Conservation (phyloP, 2,113 vertebrate species). For the Bothrops jararaca region DNA sequence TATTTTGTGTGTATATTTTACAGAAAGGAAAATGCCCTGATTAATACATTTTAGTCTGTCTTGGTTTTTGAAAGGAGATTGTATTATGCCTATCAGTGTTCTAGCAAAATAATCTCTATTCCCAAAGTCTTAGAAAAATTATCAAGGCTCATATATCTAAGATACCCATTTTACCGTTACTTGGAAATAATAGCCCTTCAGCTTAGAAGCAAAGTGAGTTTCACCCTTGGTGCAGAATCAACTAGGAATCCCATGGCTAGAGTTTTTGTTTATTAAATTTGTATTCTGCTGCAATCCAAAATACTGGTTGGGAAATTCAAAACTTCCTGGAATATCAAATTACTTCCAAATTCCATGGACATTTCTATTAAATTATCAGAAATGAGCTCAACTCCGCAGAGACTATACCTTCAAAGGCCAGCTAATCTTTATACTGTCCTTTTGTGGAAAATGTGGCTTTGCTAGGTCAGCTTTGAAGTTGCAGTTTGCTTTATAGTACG, state of each 20-base stretch:
- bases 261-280: background rate
- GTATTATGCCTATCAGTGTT: background rate
- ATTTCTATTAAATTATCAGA: background rate
- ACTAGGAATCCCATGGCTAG: background rate
- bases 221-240: background rate
- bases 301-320: background rate
- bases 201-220: background rate
- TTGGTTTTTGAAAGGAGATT: slow-evolving; percentile 12
- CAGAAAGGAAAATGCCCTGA: slow-evolving; percentile 1
- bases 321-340: background rate
- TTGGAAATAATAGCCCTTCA: slow-evolving; percentile 6
- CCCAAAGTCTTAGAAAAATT: slow-evolving; percentile 28
- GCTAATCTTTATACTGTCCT: background rate
- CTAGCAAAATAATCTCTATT: slow-evolving; percentile 3
- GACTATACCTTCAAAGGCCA: background rate
- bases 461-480: background rate
- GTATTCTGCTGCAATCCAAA: background rate
- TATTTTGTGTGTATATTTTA: background rate
- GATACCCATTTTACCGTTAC: slow-evolving; percentile 31
- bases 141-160: slow-evolving; percentile 39
- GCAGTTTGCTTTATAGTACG: background rate
- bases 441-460: background rate
- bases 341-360: background rate
- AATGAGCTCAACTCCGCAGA: background rate
- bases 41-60: background rate